Evolutionary conservation across 2,797 vertebrate genomes (phyloP).

Genomic region (Semotilus atromaculatus): DNA sequence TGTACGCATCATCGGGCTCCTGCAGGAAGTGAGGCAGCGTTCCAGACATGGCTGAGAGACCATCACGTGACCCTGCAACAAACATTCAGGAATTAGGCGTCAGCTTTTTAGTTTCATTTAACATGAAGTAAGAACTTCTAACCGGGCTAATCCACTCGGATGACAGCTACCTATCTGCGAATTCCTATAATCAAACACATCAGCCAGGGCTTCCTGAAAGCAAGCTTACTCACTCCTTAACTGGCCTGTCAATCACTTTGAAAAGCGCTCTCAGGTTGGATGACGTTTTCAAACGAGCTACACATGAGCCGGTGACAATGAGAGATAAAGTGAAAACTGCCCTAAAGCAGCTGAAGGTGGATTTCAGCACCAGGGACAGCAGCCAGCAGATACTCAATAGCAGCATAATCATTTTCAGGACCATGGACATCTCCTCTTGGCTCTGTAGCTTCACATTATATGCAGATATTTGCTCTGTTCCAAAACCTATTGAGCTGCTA

Average conservation of each 20-base stretch:
- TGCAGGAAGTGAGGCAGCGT: conserved; percentile 95
- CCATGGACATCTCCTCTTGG: neutral
- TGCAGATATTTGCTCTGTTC: neutral
- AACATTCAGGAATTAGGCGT: neutral
- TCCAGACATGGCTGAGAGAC: conserved; percentile 72
- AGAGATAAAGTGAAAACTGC: conserved; percentile 14
- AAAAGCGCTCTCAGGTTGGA: conserved; percentile 1
- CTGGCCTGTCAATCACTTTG: conserved; percentile 37
- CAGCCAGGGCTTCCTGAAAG: conserved; percentile 35
- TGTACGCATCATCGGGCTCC: conserved; percentile 94
- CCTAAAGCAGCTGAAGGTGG: conserved; percentile 13
- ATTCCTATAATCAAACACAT: conserved; percentile 35
- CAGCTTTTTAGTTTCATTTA: neutral
- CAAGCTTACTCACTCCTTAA: conserved; percentile 29
- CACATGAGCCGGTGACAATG: conserved; percentile 9
- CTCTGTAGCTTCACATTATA: neutral
- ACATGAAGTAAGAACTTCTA: neutral
- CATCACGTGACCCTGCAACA: conserved; percentile 72
- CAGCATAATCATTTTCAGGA: neutral
- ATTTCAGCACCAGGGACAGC: conserved; percentile 36
- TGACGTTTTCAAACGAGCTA: conserved; percentile 10
- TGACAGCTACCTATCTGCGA: conserved; percentile 12
- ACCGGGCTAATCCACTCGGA: neutral
- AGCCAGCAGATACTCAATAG: neutral
- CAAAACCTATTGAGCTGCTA: neutral